Evolutionary conservation across 2,888 invertebrate genomes (phyloP).

Genomic region (Scaptomyza reducta): DNA sequence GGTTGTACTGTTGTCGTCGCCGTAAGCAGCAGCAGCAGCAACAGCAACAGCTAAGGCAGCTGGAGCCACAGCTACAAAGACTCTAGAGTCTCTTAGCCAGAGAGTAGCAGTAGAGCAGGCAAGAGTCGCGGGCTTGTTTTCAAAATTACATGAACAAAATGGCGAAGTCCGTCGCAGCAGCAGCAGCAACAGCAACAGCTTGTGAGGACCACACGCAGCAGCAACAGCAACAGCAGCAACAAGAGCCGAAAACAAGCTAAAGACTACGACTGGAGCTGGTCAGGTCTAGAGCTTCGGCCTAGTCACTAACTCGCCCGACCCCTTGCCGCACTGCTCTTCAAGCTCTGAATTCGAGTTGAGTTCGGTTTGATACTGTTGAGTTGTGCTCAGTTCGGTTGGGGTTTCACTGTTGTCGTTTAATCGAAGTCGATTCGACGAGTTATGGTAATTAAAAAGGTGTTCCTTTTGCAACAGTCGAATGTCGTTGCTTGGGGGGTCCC

Average conservation of each 20-base stretch:
- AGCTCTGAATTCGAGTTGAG: slow-evolving; percentile 3
- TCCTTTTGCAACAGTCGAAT: slow-evolving; percentile 65
- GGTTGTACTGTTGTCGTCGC: slow-evolving; percentile 30
- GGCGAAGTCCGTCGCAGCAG: slow-evolving; percentile 43
- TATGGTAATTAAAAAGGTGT: slow-evolving; percentile 83
- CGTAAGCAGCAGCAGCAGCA: slow-evolving; percentile 21
- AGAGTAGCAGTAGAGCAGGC: slow-evolving; percentile 15
- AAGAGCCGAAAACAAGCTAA: slow-evolving; percentile 32
- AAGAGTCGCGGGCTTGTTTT: slow-evolving; percentile 39
- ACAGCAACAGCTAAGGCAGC: slow-evolving; percentile 23
- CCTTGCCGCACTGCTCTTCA: not conserved
- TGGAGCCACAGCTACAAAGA: not conserved
- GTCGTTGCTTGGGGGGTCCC: slow-evolving; percentile 50
- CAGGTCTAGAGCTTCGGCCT: slow-evolving; percentile 34
- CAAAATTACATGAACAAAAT: slow-evolving; percentile 71
- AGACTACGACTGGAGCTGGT: slow-evolving; percentile 20
- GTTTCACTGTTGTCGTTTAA: slow-evolving; percentile 63
- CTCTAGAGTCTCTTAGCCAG: not conserved
- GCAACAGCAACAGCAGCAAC: slow-evolving; percentile 27
- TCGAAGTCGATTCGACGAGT: slow-evolving; percentile 77
- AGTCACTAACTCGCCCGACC: slow-evolving; percentile 8
- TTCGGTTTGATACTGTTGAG: slow-evolving; percentile 7
- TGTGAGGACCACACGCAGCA: slow-evolving; percentile 71
- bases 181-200: slow-evolving; percentile 37
- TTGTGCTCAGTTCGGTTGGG: slow-evolving; percentile 14